Conservation (phyloP, 2,888 invertebrate species). For the Sinopyrophorus schimmeli region DNA sequence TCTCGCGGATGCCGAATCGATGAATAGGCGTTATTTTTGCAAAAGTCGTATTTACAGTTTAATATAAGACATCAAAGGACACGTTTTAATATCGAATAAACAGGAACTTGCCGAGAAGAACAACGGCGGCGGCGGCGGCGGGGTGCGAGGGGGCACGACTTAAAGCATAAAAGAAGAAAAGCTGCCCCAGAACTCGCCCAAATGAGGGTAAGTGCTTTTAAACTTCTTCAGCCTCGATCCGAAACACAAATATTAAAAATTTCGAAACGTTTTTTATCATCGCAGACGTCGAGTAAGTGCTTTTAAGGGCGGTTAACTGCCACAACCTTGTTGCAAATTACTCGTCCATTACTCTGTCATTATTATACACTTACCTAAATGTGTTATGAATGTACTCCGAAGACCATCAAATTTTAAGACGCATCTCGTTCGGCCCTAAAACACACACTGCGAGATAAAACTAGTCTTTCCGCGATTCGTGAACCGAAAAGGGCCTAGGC, state of each 20-base stretch:
- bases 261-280: constrained; percentile 29
- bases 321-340: constrained; percentile 32
- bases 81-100: constrained; percentile 17
- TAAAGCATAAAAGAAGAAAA: constrained; percentile 17
- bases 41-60: background rate
- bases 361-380: constrained; percentile 29
- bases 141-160: too few relatives aligned
- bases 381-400: constrained; percentile 23
- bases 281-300: constrained; percentile 29
- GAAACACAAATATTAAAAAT: constrained; percentile 30
- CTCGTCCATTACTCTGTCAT: constrained; percentile 31
- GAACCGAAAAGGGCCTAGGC: too few relatives aligned
- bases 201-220: constrained; percentile 31
- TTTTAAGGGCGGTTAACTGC: constrained; percentile 31
- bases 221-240: constrained; percentile 26
- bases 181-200: constrained; percentile 18
- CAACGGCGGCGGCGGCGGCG: too few relatives aligned
- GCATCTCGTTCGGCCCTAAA: too few relatives aligned
- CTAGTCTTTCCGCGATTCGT: too few relatives aligned
- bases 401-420: constrained; percentile 22
- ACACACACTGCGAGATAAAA: too few relatives aligned
- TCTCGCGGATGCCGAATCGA: too few relatives aligned
- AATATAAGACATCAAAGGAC: constrained; percentile 7
- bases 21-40: background rate
- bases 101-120: constrained; percentile 10